Evolutionary conservation across 2,888 invertebrate genomes (phyloP), one percentile per base, ranked within the genome.

Genomic region (Neoscelio sp.): DNA sequence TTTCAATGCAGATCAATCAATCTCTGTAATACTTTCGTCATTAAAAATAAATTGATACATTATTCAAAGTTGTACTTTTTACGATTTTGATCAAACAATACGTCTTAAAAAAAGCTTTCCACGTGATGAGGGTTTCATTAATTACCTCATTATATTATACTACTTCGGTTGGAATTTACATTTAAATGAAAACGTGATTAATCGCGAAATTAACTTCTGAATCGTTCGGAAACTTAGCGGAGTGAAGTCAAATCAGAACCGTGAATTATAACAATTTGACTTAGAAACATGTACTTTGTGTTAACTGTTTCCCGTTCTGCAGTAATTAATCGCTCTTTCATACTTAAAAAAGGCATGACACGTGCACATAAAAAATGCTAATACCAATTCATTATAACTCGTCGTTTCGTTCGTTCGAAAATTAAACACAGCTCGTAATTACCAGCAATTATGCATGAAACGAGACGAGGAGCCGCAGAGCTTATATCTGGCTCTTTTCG

Each of bases 351-450:
- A 28, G n/a, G 23, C 56, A 56, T 56, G 76, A 56, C 64, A 70
- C 64, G 68, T 60, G 50, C 40, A 70, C 64, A 50, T 62, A 68
- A 64, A 75, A 68, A 58, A 54, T 33, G 54, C 54, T 64, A 58
- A 65, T 65, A 64, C 65, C 70, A 71, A 77, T 71, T 65, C 60
- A 65, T 74, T 73, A 54, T 78, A 60, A 56, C 58, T 71, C 44
- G 52, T 73, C 52, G 54, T 73, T 73, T 60, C 33, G 48, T 54
- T 78, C 33, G 65, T 46, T 23, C 23, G 56, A 60, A 67, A 71
- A 71, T 77, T 67, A 73, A 73, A 78, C 60, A 38, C 35, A 17
- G 33, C 15, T 18, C 54, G 60, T 73, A 67, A 78, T 78, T 78
- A 52, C 67, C 40, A 20, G 38, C 46, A 68, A 78, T 78, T 78